These are phyloP conservation scores for Chelonus formosanus DNA, from an alignment of 2,888 invertebrate genomes.

Conservation along the genomic window DNA sequence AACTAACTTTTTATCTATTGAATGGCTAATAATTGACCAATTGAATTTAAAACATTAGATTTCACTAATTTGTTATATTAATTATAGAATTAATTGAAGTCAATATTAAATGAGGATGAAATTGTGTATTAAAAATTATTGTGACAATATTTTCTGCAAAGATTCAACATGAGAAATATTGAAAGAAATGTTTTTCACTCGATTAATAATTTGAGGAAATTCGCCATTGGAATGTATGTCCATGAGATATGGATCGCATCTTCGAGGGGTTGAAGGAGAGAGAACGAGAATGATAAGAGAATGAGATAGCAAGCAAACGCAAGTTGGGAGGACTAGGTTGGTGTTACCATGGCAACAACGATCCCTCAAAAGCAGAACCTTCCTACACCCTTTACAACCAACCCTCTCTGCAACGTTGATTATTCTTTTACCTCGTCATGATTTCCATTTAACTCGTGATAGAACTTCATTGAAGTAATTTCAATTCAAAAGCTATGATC, in stretches of 20 bases:
- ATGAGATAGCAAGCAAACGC: constrained; percentile 44
- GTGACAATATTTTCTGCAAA: too few species aligned
- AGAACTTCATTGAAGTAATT: constrained; percentile 13
- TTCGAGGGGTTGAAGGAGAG: constrained; percentile 13
- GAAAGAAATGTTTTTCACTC: too few species aligned
- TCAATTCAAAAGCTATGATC: not conserved
- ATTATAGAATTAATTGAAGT: too few species aligned
- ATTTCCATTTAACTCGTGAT: constrained; percentile 11
- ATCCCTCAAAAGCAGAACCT: constrained; percentile 63
- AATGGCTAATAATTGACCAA: too few species aligned
- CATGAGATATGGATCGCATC: constrained; percentile 59
- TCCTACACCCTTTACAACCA: constrained; percentile 56
- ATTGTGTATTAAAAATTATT: too few species aligned
- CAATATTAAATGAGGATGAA: too few species aligned
- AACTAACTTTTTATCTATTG: too few species aligned
- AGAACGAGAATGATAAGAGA: constrained; percentile 19
- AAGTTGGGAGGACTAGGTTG: constrained; percentile 56
- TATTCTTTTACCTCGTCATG: constrained; percentile 23
- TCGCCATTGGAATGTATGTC: too few species aligned
- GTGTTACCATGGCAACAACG: constrained; percentile 63
- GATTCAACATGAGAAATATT: too few species aligned
- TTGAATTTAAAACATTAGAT: too few species aligned
- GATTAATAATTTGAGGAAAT: too few species aligned
- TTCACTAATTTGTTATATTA: too few species aligned
- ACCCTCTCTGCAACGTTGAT: constrained; percentile 34